A percentile compares a stretch with the other conserved stretches of the same genome.
phyloP scores from a whole-genome alignment of 2,797 vertebrate species.

The Periparus ater region DNA sequence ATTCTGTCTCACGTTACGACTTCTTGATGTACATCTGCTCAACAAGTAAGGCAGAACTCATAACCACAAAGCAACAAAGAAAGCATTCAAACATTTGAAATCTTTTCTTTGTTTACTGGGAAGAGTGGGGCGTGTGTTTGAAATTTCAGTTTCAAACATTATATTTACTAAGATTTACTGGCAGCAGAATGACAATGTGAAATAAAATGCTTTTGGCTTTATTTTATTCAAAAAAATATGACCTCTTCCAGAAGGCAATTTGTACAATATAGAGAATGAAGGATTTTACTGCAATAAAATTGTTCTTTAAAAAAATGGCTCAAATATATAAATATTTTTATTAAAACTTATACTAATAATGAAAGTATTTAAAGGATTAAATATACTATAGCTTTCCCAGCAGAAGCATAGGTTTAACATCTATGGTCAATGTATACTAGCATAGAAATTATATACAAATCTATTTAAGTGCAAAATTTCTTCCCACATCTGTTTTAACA shows the following conservation, averaged over 20 bases:
- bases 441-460: background rate
- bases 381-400: background rate
- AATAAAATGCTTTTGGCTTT: background rate
- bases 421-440: accelerated
- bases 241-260: background rate
- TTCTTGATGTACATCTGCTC: background rate
- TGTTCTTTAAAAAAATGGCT: background rate
- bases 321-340: background rate
- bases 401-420: background rate
- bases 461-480: background rate
- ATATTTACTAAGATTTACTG: background rate
- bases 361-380: background rate
- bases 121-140: accelerated
- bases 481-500: background rate
- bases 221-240: background rate
- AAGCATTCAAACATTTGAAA: background rate
- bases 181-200: background rate
- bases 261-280: background rate
- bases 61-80: background rate
- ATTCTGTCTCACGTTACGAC: accelerated
- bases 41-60: background rate
- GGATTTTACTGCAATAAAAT: background rate
- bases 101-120: background rate
- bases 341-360: background rate
- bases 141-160: background rate